Base-by-base conservation (phyloP, 1,140 invertebrate genomes). In the Papilio xuthus region DNA sequence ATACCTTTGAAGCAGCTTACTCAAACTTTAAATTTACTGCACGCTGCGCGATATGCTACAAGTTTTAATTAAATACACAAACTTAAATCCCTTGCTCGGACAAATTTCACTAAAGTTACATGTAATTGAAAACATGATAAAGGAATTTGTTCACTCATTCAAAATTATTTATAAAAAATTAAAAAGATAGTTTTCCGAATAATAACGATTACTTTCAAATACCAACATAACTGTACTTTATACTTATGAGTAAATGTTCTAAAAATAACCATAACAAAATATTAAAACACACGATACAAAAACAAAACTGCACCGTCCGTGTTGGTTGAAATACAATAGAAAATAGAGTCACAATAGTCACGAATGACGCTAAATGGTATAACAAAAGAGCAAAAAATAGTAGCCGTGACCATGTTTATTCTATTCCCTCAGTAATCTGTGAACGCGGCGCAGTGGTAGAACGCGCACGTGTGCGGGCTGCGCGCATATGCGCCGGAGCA, bases 391-490 rank as follows among this genome's bases (percentile, higher is more conserved):
- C 74, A 79, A 84, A 86, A 86, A 83, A 81, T 71, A 76, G 70
- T 67, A 79, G 83, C 76, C 83, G 78, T 85, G 89, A 88, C 91
- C 83, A 79, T 85, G 85, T 92, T 92, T 91, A 85, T 90, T 90
- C 79, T 85, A 87, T 83, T 80, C 81, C 78, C 70, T 80, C 78
- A 84, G 80, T 86, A 86, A 88, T 89, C 85, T 89, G 79, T 90
- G 73, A 28, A 53, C 26, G 26, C 13, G 20, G 47, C 26, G 23
- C 50, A 28, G 85, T 79, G 78, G 79, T 72, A 79, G 79, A 70
- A 63, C 80, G 86, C 88, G 88, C 92, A 92, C 91, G 91, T 92
- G 92, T 91, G 88, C 86, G 82, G 77, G 79, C 76, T 79, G 74
- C 73, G 83, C 81, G 80, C 88, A 88, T 85, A 89, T 88, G 90